Percentiles rank a stretch among this genome's conserved stretches.
Conservation (phyloP, 2,888 invertebrate species). For the Diplazon laetatorius region DNA sequence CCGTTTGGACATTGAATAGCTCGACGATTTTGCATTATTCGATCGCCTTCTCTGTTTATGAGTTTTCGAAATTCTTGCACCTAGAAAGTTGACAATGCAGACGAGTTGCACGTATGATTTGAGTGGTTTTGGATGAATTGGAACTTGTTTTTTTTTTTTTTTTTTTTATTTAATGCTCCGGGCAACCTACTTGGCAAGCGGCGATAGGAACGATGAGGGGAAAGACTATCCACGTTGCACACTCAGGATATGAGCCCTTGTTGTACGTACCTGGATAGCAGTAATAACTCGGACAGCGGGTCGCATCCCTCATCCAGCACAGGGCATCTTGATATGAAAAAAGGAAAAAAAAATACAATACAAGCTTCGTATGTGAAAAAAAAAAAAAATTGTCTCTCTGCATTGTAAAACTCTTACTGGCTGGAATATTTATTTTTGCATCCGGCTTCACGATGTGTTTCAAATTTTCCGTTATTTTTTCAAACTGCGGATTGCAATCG, state of each 20-base stretch:
- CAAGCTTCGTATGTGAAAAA: background rate
- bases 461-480: constrained; percentile 73
- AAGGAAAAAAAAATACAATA: background rate
- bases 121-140: constrained; percentile 23
- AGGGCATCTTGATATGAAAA: constrained; percentile 69
- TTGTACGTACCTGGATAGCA: constrained; percentile 74
- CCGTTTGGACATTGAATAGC: constrained; percentile 63
- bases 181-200: constrained; percentile 70
- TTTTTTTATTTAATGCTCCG: background rate
- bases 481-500: constrained; percentile 65
- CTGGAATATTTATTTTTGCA: constrained; percentile 66
- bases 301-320: constrained; percentile 74
- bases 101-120: background rate
- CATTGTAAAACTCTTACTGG: constrained; percentile 68
- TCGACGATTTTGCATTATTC: constrained; percentile 68
- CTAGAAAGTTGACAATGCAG: too few relatives aligned
- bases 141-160: too few relatives aligned
- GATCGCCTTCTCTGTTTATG: constrained; percentile 58
- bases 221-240: constrained; percentile 75
- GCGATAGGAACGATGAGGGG: constrained; percentile 71
- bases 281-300: constrained; percentile 71
- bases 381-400: background rate
- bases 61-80: constrained; percentile 73
- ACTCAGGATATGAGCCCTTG: constrained; percentile 64
- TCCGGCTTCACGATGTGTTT: constrained; percentile 63